Evolutionary conservation across 2,113 vertebrate species (phyloP), one percentile per base, ranked within the genome.

Genomic region (Tiliqua scincoides): DNA sequence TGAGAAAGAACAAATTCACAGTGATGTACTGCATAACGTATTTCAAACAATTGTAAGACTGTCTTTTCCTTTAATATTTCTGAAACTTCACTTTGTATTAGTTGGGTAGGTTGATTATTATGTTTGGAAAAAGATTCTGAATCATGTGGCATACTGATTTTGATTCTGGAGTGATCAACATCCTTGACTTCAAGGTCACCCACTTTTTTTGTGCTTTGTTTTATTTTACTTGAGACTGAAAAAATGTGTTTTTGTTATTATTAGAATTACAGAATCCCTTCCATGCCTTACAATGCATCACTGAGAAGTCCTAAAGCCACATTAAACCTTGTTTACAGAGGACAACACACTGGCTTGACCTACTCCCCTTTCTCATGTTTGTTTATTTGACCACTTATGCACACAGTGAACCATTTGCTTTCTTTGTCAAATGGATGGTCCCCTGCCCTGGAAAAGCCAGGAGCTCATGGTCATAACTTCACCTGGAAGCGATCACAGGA

Each of bases 71-170:
- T 84, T 75, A 88, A 57, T 92, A 40, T 84, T 82, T 35, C 48
- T 76, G 84, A 23, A 79, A 71, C 91, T 90, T 85, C 52, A 85
- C 27, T 79, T 89, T 78, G 30, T 1, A 88, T 54, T 20, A 17
- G 71, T 73, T 9, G 20, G 82, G 82, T 3, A 82, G 15, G 35
- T 85, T 52, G 91, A 85, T 54, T 48, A 74, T 88, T 85, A 76
- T 18, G 37, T 17, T 82, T 37, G 48, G 48, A 25, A 12, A 86
- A 30, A 87, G 83, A 65, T 74, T 82, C 82, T 37, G 32, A 90
- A 35, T 32, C 72, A 90, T 93, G 75, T 1, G 81, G 86, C 21
- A 52, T 88, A 30, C 75, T 37, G n/a, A 17, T 71, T 77, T 14
- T 57, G 4, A 30, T 57, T 71, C 18, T 89, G 57, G 89, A 72